phyloP scores from a whole-genome alignment of 2,113 vertebrate species.

The Centrocercus urophasianus region DNA sequence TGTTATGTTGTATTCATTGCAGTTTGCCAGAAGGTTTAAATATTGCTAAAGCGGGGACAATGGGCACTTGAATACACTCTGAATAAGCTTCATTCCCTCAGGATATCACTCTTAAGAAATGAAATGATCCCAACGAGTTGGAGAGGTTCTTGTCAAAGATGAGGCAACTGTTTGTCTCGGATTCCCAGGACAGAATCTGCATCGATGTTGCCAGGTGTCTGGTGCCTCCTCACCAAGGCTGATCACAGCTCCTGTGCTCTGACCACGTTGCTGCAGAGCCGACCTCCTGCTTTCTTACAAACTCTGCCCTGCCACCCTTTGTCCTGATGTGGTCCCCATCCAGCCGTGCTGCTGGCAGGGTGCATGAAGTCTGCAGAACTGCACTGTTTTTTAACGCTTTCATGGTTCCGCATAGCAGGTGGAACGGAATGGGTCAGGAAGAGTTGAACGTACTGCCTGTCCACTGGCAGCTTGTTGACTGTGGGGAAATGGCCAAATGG shows the following conservation, averaged over 20 bases:
- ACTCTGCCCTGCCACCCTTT: background rate
- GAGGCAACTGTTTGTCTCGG: background rate
- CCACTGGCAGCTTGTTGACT: background rate
- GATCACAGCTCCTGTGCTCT: background rate
- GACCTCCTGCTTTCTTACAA: background rate
- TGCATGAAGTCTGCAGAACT: background rate
- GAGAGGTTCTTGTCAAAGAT: background rate
- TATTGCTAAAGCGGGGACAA: background rate
- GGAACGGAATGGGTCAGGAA: background rate
- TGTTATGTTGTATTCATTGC: background rate
- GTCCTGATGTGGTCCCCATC: background rate
- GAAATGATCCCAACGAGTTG: background rate
- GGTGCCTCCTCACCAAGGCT: background rate
- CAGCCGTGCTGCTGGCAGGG: background rate
- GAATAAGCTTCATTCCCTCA: background rate
- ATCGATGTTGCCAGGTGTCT: background rate
- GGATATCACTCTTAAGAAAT: background rate
- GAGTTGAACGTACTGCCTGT: background rate
- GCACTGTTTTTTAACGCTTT: background rate
- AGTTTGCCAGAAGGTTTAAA: background rate
- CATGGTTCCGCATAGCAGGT: background rate
- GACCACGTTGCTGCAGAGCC: accelerated
- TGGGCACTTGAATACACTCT: background rate
- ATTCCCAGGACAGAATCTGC: background rate
- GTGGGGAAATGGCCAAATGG: accelerated